A percentile compares a stretch with the other conserved stretches of the same genome.
Evolutionary conservation across 2,113 vertebrate species (phyloP).

Genomic region (Laticauda laticaudata): DNA sequence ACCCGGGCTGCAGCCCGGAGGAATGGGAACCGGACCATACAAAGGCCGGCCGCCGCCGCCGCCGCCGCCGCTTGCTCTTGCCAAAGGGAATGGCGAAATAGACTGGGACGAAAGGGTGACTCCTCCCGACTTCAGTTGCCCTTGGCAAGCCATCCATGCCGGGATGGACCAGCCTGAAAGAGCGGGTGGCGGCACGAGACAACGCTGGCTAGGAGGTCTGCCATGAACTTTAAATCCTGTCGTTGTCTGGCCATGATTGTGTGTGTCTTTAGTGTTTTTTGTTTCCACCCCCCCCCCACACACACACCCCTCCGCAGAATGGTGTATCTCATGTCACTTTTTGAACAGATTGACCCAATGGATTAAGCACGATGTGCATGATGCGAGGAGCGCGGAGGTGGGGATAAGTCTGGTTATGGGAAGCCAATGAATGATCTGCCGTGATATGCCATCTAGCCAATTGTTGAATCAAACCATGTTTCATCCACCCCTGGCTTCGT

Average conservation of each 20-base stretch:
- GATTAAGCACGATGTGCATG: neutral
- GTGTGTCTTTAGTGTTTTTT: neutral
- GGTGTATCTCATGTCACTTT: neutral
- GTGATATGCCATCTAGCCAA: neutral
- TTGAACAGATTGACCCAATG: neutral
- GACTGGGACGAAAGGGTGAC: neutral
- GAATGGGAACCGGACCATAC: neutral
- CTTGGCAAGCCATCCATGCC: neutral
- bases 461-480: neutral
- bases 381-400: neutral
- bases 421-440: neutral
- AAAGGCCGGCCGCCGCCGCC: neutral
- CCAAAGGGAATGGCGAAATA: neutral
- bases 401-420: neutral
- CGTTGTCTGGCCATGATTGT: neutral
- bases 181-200: neutral
- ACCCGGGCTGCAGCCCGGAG: neutral
- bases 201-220: neutral
- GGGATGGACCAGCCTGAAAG: neutral
- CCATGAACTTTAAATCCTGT: neutral
- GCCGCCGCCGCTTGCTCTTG: neutral
- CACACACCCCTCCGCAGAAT: neutral
- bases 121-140: neutral
- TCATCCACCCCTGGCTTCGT: neutral
- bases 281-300: too few species aligned